Conservation (phyloP, 2,113 vertebrate species). For the Pampusana beccarii region DNA sequence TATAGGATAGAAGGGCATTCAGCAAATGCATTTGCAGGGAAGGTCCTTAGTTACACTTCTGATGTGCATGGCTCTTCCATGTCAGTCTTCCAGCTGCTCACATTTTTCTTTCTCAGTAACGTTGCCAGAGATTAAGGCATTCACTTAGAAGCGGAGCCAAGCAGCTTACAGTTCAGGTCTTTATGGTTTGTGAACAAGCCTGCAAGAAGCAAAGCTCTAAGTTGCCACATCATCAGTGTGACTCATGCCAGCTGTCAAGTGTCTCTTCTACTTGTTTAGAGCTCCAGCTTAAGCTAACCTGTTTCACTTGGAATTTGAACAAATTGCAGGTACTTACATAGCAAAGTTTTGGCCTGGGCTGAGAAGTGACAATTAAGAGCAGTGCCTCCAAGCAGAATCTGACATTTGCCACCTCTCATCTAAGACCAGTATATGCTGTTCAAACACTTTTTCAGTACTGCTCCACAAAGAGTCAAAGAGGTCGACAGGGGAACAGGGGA, state of each 20-base stretch:
- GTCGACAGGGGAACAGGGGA: not conserved
- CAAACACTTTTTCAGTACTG: not conserved
- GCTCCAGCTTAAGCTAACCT: not conserved
- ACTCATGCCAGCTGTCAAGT: not conserved
- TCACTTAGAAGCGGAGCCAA: not conserved
- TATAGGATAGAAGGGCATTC: not conserved
- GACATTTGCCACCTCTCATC: not conserved
- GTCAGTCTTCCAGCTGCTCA: not conserved
- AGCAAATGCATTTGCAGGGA: not conserved
- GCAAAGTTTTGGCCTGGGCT: not conserved
- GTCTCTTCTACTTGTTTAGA: not conserved
- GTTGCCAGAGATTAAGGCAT: not conserved
- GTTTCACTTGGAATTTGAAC: not conserved
- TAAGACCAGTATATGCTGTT: not conserved
- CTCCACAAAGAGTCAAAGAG: not conserved
- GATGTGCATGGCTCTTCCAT: not conserved
- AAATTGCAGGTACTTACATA: not conserved
- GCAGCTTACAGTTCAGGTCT: not conserved
- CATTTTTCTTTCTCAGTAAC: not conserved
- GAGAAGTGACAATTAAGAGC: not conserved
- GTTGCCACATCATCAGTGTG: not conserved
- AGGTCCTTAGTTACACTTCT: not conserved
- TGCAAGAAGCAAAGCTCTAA: not conserved
- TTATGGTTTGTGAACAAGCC: not conserved
- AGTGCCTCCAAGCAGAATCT: not conserved